These are phyloP conservation scores for Diceros bicornis DNA, from an alignment of 2,797 vertebrate species.

Conservation along the genomic window DNA sequence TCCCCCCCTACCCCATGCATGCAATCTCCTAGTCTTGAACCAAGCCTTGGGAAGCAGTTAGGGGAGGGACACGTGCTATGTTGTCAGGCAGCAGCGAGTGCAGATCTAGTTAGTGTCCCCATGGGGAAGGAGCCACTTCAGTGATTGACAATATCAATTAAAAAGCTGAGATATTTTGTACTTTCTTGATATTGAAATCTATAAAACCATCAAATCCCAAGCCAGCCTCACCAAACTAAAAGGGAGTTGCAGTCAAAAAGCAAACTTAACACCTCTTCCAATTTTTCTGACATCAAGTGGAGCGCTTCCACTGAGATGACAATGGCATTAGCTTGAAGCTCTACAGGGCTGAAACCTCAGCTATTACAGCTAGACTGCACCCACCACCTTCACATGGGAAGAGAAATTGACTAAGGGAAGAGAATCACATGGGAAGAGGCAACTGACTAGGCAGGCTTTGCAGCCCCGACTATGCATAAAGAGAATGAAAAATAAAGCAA, in stretches of 20 bases:
- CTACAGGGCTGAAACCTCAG: neutral
- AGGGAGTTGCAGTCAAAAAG: constrained; percentile 64
- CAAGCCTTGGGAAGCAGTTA: constrained; percentile 13
- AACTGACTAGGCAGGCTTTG: constrained; percentile 20
- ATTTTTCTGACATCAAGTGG: constrained; percentile 63
- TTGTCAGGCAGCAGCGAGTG: neutral
- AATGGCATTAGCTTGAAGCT: constrained; percentile 70
- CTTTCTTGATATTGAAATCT: constrained; percentile 71
- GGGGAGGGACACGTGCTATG: neutral
- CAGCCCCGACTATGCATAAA: neutral
- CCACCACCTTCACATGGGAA: neutral
- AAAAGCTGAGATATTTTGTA: constrained; percentile 68
- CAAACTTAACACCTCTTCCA: constrained; percentile 73
- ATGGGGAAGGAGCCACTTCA: neutral
- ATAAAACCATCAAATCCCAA: constrained; percentile 67
- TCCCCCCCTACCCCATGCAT: too few species aligned
- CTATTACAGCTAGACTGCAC: constrained; percentile 36
- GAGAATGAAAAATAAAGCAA: constrained; percentile 28
- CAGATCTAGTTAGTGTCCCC: constrained; percentile 35
- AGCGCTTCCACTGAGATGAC: constrained; percentile 58
- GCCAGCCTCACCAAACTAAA: constrained; percentile 39
- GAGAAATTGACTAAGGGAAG: constrained; percentile 19
- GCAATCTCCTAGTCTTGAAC: neutral
- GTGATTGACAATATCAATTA: constrained; percentile 67
- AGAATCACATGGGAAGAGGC: neutral